Percentiles rank a stretch among this genome's conserved stretches.
Conservation (phyloP, 2,797 vertebrate genomes). For the Acanthurus leucopareius region DNA sequence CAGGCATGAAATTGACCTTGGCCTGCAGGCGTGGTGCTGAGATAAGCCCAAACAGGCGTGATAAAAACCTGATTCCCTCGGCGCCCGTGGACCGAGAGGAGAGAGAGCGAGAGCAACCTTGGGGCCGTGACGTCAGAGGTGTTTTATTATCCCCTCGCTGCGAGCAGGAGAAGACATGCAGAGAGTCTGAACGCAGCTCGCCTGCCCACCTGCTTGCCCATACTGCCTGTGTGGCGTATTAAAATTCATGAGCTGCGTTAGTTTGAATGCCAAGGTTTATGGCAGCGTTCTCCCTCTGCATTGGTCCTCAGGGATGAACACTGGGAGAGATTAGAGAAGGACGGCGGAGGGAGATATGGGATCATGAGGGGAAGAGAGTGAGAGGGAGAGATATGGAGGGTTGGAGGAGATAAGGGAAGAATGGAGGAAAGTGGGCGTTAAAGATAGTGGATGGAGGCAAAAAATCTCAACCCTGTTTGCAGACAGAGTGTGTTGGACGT, state of each 20-base stretch:
- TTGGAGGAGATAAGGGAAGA: slow-evolving; percentile 51
- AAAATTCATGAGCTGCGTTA: slow-evolving; percentile 77
- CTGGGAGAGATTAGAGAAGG: slow-evolving; percentile 68
- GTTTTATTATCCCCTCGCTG: slow-evolving; percentile 58
- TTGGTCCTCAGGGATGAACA: slow-evolving; percentile 63
- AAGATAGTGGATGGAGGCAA: slow-evolving; percentile 30
- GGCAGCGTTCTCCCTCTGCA: slow-evolving; percentile 59
- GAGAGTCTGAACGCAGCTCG: slow-evolving; percentile 26
- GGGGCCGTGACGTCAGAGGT: slow-evolving; percentile 59
- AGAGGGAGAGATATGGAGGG: slow-evolving; percentile 48
- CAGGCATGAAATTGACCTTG: slow-evolving; percentile 76
- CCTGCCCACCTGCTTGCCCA: slow-evolving; percentile 50
- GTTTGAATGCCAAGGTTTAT: slow-evolving; percentile 80
- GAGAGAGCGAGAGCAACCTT: slow-evolving; percentile 62
- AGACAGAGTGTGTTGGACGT: slow-evolving; percentile 16
- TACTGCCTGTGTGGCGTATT: slow-evolving; percentile 62
- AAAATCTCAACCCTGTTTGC: slow-evolving; percentile 13
- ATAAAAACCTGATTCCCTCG: slow-evolving; percentile 63
- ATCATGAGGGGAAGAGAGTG: slow-evolving; percentile 56
- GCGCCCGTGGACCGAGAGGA: slow-evolving; percentile 30
- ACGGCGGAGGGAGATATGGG: slow-evolving; percentile 52
- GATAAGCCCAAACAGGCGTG: slow-evolving; percentile 69
- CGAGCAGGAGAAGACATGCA: slow-evolving; percentile 21
- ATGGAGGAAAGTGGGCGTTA: slow-evolving; percentile 23
- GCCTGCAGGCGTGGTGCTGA: slow-evolving; percentile 61